A percentile compares a stretch with the other conserved stretches of the same genome.
phyloP scores from a whole-genome alignment of 2,888 invertebrate species.

The Molorchus minor region DNA sequence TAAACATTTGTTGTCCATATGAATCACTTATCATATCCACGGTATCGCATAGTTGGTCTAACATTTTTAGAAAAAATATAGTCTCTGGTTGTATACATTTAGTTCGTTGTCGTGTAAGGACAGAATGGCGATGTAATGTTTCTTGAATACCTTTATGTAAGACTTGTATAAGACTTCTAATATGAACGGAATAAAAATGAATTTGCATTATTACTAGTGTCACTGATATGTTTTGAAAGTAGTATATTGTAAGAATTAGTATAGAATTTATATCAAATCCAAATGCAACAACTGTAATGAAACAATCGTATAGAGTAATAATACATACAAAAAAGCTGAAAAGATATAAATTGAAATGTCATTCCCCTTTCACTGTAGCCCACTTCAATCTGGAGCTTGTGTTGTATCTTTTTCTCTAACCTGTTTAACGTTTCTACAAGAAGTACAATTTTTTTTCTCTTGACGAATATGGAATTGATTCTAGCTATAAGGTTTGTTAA shows the following conservation, averaged over 20 bases:
- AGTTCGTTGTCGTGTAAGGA: background rate
- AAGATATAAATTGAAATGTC: background rate
- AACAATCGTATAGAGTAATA: slow-evolving; percentile 1
- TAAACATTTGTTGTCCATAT: slow-evolving; percentile 2
- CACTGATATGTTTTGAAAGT: slow-evolving; percentile 9
- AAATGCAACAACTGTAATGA: background rate
- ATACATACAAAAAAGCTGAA: background rate
- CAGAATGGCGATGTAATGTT: background rate
- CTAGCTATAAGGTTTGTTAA: slow-evolving; percentile 16
- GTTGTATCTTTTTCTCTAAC: slow-evolving; percentile 24
- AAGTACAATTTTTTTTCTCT: slow-evolving; percentile 21
- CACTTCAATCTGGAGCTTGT: slow-evolving; percentile 16
- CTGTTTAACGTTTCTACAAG: slow-evolving; percentile 16
- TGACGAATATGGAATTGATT: slow-evolving; percentile 18
- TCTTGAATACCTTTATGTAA: slow-evolving; percentile 21
- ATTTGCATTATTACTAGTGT: slow-evolving; percentile 23
- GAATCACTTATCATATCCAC: slow-evolving; percentile 7
- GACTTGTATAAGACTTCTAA: slow-evolving; percentile 16
- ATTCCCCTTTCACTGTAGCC: slow-evolving; percentile 6
- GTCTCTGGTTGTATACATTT: background rate
- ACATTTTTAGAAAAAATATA: slow-evolving; percentile 3
- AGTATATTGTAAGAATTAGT: background rate
- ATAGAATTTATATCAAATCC: background rate
- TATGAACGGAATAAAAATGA: slow-evolving; percentile 24
- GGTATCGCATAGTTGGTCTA: slow-evolving; percentile 3